These are phyloP conservation scores for Leptinotarsa juncta DNA, from an alignment of 2,888 invertebrate species.

Conservation along the genomic window DNA sequence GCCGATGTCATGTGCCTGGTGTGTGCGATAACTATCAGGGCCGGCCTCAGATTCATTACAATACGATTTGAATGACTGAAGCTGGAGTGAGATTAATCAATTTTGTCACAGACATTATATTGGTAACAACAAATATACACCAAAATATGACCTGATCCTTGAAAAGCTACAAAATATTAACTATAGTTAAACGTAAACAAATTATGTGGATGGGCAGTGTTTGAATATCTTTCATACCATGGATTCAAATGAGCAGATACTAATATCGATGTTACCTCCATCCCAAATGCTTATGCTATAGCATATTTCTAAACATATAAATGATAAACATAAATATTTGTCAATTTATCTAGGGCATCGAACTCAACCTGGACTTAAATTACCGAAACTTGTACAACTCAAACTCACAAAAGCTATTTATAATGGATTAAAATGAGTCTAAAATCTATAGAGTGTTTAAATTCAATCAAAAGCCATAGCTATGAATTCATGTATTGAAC, in stretches of 20 bases:
- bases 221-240: not conserved
- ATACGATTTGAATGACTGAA: not conserved
- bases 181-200: not conserved
- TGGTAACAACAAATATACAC: slow-evolving; percentile 5
- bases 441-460: not conserved
- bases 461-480: not conserved
- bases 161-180: not conserved
- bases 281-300: not conserved
- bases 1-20: too few relatives aligned
- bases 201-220: not conserved
- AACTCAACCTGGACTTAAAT: not conserved
- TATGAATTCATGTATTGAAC: not conserved
- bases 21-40: too few relatives aligned
- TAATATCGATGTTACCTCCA: slow-evolving; percentile 3
- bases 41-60: too few relatives aligned
- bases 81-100: slow-evolving; percentile 5
- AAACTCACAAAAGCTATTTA: not conserved
- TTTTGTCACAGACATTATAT: not conserved
- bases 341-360: not conserved
- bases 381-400: not conserved
- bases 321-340: not conserved
- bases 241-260: not conserved
- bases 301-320: slow-evolving; percentile 2
- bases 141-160: not conserved
- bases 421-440: not conserved